Evolutionary conservation across 2,888 invertebrate species (phyloP).

Genomic region (Eristalis tenax): DNA sequence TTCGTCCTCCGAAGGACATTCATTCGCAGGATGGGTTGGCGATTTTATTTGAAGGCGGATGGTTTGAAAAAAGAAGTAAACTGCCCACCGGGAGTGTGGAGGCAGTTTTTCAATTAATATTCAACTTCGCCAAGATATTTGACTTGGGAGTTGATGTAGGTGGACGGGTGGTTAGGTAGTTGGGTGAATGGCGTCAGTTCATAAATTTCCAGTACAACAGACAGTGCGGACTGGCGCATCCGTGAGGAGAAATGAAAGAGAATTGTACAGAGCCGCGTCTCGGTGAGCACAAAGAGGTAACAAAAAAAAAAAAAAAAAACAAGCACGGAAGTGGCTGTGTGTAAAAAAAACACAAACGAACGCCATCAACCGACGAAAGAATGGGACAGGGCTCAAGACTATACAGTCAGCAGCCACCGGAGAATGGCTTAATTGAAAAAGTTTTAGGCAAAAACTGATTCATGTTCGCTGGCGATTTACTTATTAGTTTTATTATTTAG

Average conservation of each 20-base stretch:
- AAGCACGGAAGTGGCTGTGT: slow-evolving; percentile 3
- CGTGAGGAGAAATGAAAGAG: background rate
- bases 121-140: slow-evolving; percentile 36
- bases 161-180: too few relatives aligned
- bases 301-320: background rate
- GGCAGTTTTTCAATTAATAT: slow-evolving; percentile 49
- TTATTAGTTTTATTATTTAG: background rate
- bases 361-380: background rate
- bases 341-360: background rate
- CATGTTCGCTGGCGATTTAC: slow-evolving; percentile 19
- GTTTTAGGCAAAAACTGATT: slow-evolving; percentile 30
- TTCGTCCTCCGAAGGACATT: slow-evolving; percentile 32
- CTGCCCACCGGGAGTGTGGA: background rate
- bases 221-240: slow-evolving; percentile 8
- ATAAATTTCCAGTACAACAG: slow-evolving; percentile 38
- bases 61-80: background rate
- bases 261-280: background rate
- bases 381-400: background rate
- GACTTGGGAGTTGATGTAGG: too few relatives aligned
- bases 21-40: background rate
- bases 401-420: background rate
- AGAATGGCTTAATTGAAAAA: slow-evolving; percentile 54
- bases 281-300: slow-evolving; percentile 31
- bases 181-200: slow-evolving; percentile 17
- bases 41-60: background rate